Percentiles rank a stretch among this genome's conserved stretches.
phyloP scores from a whole-genome alignment of 2,888 invertebrate species.

The Megastigmus dorsalis region DNA sequence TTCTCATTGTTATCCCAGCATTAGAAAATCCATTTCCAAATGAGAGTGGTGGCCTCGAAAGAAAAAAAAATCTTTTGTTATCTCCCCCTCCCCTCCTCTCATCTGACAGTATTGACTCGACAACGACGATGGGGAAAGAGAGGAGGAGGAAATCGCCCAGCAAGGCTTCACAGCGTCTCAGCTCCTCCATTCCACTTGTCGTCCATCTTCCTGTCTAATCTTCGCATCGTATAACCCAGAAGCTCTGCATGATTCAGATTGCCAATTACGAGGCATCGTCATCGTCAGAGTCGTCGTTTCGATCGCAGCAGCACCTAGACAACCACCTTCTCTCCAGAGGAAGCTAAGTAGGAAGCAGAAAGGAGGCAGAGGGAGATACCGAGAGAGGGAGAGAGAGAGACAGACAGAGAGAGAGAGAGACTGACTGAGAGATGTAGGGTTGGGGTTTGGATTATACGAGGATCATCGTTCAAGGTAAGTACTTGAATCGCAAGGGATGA shows the following conservation, averaged over 20 bases:
- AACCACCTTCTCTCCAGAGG: no score
- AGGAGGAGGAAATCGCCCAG: background rate
- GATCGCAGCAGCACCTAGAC: background rate
- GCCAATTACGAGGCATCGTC: conserved; percentile 53
- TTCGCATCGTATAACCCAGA: conserved; percentile 2
- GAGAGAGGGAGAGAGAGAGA: no score
- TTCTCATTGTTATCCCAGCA: background rate
- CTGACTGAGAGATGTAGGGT: no score
- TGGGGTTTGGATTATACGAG: no score
- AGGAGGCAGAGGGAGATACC: no score
- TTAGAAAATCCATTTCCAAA: conserved; percentile 26
- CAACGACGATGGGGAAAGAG: background rate
- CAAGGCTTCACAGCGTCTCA: no score
- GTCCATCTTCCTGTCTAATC: conserved; percentile 40
- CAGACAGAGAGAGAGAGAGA: no score
- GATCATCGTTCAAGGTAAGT: conserved; percentile 30
- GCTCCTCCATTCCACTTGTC: background rate
- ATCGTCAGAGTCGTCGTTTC: background rate
- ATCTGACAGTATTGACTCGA: conserved; percentile 1
- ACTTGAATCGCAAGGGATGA: background rate
- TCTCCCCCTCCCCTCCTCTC: background rate
- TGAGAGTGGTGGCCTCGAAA: background rate
- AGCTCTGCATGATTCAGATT: conserved; percentile 56
- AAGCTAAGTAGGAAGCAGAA: no score
- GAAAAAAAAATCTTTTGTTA: conserved; percentile 5